Base-by-base conservation (phyloP, 2,797 vertebrate species). In the Steatocranus sp. region DNA sequence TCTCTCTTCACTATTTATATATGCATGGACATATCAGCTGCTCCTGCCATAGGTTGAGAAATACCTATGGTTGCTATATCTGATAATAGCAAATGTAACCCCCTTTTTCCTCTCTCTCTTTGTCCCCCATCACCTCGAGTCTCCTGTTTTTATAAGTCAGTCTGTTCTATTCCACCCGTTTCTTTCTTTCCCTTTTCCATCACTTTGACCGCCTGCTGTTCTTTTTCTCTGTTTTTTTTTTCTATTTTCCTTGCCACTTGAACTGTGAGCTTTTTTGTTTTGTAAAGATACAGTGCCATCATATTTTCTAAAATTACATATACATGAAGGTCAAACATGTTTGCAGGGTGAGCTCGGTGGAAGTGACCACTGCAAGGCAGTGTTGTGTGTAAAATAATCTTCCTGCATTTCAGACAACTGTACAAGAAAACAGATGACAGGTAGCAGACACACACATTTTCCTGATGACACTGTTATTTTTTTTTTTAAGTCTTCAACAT, bases 1-100 rank as follows among this genome's bases (percentile, higher is more conserved):
- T 96, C 96, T 96, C 90, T 95, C 94, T 91, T 90, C 76, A 81
- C 91, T 93, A 92, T 95, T 96, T 96, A 95, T 96, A 96, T 95
- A 95, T 95, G 95, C 94, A 95, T 91, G 83, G 86, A 84, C 84
- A 90, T 95, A 95, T 95, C 94, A 91, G 91, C 82, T 91, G 88
- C 91, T 88, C 84, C 91, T 91, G 91, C 93, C 86, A 90, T 91
- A 92, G 93, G 90, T 84, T 95, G 94, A 96, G 94, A 94, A 96
- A 96, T 96, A 94, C 95, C 93, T 95, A 89, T 79, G 89, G 91
- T 92, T 82, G 78, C 88, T 91, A 75, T 95, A 95, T 96, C 94
- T 93, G 95, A 96, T 95, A 90, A 88, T 90, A 85, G 84, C 83
- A 82, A 68, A 81, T 93, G 91, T 93, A 93, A 94, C 94, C 90